A percentile compares a stretch with the other conserved stretches of the same genome.
Conservation (phyloP, 2,888 invertebrate species). For the Volucella inanis region DNA sequence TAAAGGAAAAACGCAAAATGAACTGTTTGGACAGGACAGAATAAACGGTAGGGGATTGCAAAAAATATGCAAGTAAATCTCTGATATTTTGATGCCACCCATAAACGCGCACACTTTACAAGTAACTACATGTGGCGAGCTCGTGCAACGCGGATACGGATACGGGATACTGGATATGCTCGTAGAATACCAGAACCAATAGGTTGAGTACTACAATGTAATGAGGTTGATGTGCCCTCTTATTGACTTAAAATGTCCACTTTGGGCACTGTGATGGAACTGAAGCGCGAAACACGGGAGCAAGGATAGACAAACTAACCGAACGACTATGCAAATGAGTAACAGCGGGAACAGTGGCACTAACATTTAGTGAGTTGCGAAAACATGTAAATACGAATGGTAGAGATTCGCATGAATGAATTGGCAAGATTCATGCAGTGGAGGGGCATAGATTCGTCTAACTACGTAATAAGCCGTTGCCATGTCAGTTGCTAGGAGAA, state of each 20-base stretch:
- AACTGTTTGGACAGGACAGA: constrained; percentile 18
- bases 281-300: constrained; percentile 37
- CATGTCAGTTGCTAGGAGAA: constrained; percentile 31
- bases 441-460: constrained; percentile 22
- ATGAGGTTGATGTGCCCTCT: constrained; percentile 72
- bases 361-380: constrained; percentile 67
- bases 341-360: constrained; percentile 60
- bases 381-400: constrained; percentile 64
- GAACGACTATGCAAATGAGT: constrained; percentile 72
- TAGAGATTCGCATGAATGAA: constrained; percentile 71
- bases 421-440: constrained; percentile 39
- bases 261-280: constrained; percentile 4
- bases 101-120: constrained; percentile 64
- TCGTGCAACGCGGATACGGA: constrained; percentile 46
- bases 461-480: constrained; percentile 11
- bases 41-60: constrained; percentile 21
- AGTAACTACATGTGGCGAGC: constrained; percentile 59
- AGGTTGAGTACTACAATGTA: constrained; percentile 26
- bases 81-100: constrained; percentile 72
- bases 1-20: constrained; percentile 8
- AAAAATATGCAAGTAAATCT: constrained; percentile 56
- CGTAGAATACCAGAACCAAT: no score
- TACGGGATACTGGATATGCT: constrained; percentile 18
- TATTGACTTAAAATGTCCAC: constrained; percentile 69
- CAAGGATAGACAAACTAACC: constrained; percentile 66